Evolutionary conservation across 2,113 vertebrate genomes (phyloP), one percentile per base, ranked within the genome.

Genomic region (Chroicocephalus ridibundus): DNA sequence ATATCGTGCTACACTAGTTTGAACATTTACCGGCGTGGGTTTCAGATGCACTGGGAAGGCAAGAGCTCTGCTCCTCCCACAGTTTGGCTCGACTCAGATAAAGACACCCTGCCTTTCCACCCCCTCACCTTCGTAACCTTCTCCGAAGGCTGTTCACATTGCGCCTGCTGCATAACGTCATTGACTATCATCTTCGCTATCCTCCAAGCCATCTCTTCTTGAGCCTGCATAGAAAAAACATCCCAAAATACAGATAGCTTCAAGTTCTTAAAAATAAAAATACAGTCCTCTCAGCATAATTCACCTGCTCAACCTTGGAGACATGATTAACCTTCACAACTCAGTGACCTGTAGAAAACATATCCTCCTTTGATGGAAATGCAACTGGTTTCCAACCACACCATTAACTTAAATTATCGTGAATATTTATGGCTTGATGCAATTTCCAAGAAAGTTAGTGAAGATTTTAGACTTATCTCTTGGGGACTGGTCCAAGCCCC

Each of bases 121-220:
- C 46, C 80, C 25, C 61, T 88, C 96, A 99, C 99, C 99, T 99
- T 99, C n/a, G 98, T 98, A 90, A 98, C 94, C 95, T 98, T 99
- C 68, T 98, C 98, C 60, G 62, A 64, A 5, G 98, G 98, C 78
- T 98, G 99, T 61, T 98, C 98, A 17, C 98, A 98, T 38, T 99
- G 98, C 17, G 99, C 98, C 98, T 99, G 99, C 94, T 99, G 99
- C 97, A 99, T 99, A 11, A 99, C 99, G 2, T 99, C 99, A 51
- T 99, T 99, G 90, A 99, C 99, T 21, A 99, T 99, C 99, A 99
- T 99, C 97, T 99, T 99, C 7, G 99, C 99, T 68, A 99, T 99
- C 97, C 99, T 99, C 99, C 99, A 99, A 13, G 99, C 99, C 99
- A 99, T 99, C 97, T 99, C 99, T 94, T 99, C 99, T 97, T 99